These are phyloP conservation scores for Micrasema minimum DNA, from an alignment of 1,140 invertebrate species.

Conservation along the genomic window DNA sequence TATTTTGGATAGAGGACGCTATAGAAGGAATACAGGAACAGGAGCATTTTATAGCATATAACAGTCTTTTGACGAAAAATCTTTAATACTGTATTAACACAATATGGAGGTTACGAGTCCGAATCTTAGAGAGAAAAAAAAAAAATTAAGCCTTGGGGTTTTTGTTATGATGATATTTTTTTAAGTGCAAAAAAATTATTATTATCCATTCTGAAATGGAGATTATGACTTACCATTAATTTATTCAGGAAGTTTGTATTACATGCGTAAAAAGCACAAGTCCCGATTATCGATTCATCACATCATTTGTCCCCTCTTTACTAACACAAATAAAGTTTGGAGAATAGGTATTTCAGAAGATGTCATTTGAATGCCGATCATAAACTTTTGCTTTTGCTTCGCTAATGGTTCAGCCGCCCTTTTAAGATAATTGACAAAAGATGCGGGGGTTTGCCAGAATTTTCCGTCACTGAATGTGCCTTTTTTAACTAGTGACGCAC, in stretches of 20 bases:
- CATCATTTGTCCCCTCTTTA: neutral
- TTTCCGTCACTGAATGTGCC: constrained; percentile 15
- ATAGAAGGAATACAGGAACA: too few species aligned
- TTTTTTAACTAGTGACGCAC: too few species aligned
- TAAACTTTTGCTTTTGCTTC: constrained; percentile 27
- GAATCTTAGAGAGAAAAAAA: too few species aligned
- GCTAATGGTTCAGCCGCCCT: constrained; percentile 28
- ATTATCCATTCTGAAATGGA: too few species aligned
- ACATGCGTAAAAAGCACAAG: constrained; percentile 3
- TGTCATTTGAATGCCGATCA: constrained; percentile 33
- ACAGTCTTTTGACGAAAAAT: too few species aligned
- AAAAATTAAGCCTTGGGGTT: too few species aligned
- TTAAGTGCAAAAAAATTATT: too few species aligned
- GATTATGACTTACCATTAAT: neutral
- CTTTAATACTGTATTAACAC: too few species aligned
- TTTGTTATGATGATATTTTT: too few species aligned
- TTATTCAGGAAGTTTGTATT: neutral
- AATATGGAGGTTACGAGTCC: too few species aligned
- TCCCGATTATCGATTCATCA: constrained; percentile 16
- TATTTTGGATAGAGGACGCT: too few species aligned
- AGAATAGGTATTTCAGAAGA: constrained; percentile 22
- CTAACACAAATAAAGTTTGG: constrained; percentile 10
- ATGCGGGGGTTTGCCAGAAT: constrained; percentile 7
- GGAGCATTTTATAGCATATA: too few species aligned
- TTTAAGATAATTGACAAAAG: constrained; percentile 29